phyloP scores from a whole-genome alignment of 2,113 vertebrate species.

The Syngnathoides biaculeatus region DNA sequence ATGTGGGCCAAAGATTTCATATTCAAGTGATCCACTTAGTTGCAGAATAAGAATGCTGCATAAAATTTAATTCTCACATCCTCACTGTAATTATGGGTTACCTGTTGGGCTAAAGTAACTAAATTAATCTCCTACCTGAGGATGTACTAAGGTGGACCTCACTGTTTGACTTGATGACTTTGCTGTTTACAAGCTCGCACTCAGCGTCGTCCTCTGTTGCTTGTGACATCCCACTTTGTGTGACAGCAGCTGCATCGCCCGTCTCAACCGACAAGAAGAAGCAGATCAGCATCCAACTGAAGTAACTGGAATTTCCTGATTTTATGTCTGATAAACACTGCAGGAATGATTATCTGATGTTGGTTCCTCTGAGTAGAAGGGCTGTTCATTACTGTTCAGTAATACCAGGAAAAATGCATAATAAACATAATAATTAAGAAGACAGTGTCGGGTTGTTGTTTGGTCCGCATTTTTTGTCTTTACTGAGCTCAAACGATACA shows the following conservation, averaged over 20 bases:
- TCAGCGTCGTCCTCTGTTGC: conserved; percentile 67
- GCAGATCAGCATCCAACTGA: neutral
- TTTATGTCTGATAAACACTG: neutral
- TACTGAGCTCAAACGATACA: neutral
- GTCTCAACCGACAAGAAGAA: conserved; percentile 39
- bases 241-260: conserved; percentile 61
- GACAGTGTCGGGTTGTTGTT: too few species aligned
- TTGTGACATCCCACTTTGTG: conserved; percentile 65
- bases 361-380: neutral
- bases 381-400: neutral
- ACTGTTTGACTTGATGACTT: conserved; percentile 84
- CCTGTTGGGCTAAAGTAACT: conserved; percentile 1
- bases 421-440: neutral
- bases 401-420: neutral
- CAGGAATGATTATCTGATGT: neutral
- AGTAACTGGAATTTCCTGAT: neutral
- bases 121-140: conserved; percentile 72
- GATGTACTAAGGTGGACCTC: conserved; percentile 81
- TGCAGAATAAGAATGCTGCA: neutral
- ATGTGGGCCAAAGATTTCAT: neutral
- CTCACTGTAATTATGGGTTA: conserved; percentile 25
- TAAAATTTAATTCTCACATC: conserved; percentile 12
- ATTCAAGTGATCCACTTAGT: neutral
- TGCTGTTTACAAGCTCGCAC: conserved; percentile 68
- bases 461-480: neutral